phyloP scores from a whole-genome alignment of 2,113 vertebrate genomes.

The Dendropsophus ebraccatus region DNA sequence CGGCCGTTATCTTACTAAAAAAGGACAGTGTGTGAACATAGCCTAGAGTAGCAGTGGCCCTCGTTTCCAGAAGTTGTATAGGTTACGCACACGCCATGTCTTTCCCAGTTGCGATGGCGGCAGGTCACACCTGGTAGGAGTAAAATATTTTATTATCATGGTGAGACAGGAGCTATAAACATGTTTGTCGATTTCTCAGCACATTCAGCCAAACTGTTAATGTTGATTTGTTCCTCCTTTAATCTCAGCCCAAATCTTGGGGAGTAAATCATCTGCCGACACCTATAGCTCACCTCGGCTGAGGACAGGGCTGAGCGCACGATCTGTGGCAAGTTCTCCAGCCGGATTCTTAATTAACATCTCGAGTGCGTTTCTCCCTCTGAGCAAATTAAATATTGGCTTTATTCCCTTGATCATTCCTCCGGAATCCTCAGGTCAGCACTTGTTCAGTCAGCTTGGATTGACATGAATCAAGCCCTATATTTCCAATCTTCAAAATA shows the following conservation, averaged over 20 bases:
- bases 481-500: constrained; percentile 1
- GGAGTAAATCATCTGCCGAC: not conserved
- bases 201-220: constrained; percentile 17
- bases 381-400: constrained; percentile 56
- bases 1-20: no score
- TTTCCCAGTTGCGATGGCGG: not conserved
- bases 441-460: constrained; percentile 50
- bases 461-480: constrained; percentile 32
- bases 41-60: no score
- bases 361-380: constrained; percentile 51
- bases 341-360: constrained; percentile 53
- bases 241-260: constrained; percentile 53
- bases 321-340: constrained; percentile 34
- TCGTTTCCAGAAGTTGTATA: no score
- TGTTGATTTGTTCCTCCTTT: constrained; percentile 27
- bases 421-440: constrained; percentile 42
- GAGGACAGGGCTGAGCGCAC: constrained; percentile 47
- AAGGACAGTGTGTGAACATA: no score
- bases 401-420: constrained; percentile 22
- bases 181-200: not conserved
- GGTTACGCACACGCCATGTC: no score
- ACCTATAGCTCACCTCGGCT: constrained; percentile 39
- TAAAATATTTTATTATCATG: not conserved
- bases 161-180: not conserved
- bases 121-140: not conserved